Conservation (phyloP, 2,888 invertebrate species). For the Hydriomena furcata region DNA sequence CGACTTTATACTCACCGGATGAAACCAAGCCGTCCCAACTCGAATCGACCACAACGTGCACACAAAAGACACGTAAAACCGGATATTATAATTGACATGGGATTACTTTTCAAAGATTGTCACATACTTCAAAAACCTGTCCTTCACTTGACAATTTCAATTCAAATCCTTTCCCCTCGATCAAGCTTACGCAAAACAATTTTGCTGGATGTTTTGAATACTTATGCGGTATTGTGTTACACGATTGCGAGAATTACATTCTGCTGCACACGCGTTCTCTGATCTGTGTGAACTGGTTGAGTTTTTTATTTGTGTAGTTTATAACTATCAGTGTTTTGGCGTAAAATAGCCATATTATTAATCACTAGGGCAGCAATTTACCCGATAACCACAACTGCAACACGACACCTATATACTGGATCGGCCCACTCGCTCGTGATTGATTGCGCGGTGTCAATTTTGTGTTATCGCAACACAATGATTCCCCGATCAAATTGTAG, state of each 20-base stretch:
- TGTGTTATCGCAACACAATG: conserved; percentile 61
- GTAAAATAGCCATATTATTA: conserved; percentile 54
- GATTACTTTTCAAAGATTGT: conserved; percentile 58
- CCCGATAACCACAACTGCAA: conserved; percentile 74
- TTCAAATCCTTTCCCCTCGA: conserved; percentile 41
- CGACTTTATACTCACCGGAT: conserved; percentile 56
- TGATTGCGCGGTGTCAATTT: conserved; percentile 73
- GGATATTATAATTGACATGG: conserved; percentile 73
- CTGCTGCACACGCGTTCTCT: conserved; percentile 38
- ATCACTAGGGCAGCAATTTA: conserved; percentile 71
- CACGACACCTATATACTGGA: conserved; percentile 60
- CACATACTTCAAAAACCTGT: conserved; percentile 57
- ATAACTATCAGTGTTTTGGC: conserved; percentile 42
- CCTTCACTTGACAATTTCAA: conserved; percentile 36
- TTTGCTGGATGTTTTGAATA: conserved; percentile 50
- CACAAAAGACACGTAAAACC: conserved; percentile 68
- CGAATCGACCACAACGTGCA: conserved; percentile 50
- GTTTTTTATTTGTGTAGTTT: conserved; percentile 43
- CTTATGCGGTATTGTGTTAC: conserved; percentile 47
- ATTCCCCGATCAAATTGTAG: conserved; percentile 53
- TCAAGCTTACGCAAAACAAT: conserved; percentile 44
- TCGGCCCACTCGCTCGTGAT: conserved; percentile 71
- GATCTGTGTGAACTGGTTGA: conserved; percentile 44
- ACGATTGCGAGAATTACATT: conserved; percentile 47
- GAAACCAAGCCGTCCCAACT: conserved; percentile 50